Base-by-base conservation (phyloP, 2,113 vertebrate genomes). In the Calyptomena viridis region DNA sequence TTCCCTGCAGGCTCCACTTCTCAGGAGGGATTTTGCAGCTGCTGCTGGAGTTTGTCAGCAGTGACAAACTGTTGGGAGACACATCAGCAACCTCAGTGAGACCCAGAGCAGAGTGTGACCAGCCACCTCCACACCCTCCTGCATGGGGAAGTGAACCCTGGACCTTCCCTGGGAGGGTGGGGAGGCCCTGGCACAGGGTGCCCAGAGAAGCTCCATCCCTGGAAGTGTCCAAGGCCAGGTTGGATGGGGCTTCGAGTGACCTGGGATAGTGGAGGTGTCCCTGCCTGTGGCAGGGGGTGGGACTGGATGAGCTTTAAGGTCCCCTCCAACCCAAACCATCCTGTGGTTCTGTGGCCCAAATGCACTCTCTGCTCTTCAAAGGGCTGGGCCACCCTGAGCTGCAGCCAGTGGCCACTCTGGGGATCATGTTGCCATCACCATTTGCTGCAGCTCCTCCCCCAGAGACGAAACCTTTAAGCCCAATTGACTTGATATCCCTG, bases 351-450 rank as follows among this genome's bases (percentile, higher is more conserved):
- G 13, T 3, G 15, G 19, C 20, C 75, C 22, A 12, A 35, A 28
- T 8, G 7, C 39, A 30, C 20, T 9, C 24, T 21, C 16, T 71
- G 52, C 47, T 50, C 50, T 40, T 19, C 66, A 11, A 8, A 21
- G n/a, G 19, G 14, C 31, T 10, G 74, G 50, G 49, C 35, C 35
- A 28, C 1, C n/a, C 37, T 2, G 0, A 1, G 8, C 47, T 14
- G 42, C 28, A 72, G 71, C 0, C 2, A 56, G 28, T 5, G 46
- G 39, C 67, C 52, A 19, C 40, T 42, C 5, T 23, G 15, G 69
- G 64, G 33, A 28, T 8, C 2, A 0, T 23, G 28, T 10, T 50
- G 53, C 60, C 60, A 30, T 4, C 46, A 10, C 27, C 39, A 6
- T 15, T n/a, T 10, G 6, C 31, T 8, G 2, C 68, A 71, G 23